Evolutionary conservation across 2,113 vertebrate species (phyloP).

Genomic region (Cricetomys ansorgei): DNA sequence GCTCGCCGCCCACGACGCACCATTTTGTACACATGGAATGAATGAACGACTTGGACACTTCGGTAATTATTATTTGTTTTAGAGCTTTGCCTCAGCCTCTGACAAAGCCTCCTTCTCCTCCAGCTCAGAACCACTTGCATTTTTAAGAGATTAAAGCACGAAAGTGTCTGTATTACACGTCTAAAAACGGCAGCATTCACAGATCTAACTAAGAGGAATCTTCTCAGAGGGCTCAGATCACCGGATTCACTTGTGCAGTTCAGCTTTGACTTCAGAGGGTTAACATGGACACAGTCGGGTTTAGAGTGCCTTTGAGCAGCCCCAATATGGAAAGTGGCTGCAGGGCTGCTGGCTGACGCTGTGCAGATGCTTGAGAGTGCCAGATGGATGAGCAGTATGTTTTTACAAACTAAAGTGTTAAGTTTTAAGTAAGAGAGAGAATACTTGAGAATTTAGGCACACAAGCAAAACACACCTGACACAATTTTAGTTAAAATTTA

Average conservation of each 20-base stretch:
- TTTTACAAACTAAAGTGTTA: neutral
- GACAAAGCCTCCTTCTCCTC: neutral
- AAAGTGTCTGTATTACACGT: neutral
- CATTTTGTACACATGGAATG: neutral
- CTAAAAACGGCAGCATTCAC: neutral
- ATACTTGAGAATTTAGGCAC: neutral
- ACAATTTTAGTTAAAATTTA: constrained; percentile 30
- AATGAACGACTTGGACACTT: neutral
- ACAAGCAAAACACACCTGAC: neutral
- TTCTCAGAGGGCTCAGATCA: too few species aligned
- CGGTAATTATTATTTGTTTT: neutral
- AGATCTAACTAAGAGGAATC: too few species aligned
- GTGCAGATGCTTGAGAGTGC: neutral
- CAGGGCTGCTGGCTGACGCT: neutral
- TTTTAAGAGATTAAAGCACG: neutral
- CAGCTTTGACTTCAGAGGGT: neutral
- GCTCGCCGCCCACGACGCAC: neutral
- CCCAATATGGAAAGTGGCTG: neutral
- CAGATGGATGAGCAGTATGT: neutral
- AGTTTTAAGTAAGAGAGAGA: constrained; percentile 51
- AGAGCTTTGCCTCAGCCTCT: neutral
- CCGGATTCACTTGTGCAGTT: neutral
- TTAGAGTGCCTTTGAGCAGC: neutral
- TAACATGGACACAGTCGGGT: neutral
- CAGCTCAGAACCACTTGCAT: neutral